Evolutionary conservation across 2,888 invertebrate species (phyloP).

Genomic region (Campoplex nolae): DNA sequence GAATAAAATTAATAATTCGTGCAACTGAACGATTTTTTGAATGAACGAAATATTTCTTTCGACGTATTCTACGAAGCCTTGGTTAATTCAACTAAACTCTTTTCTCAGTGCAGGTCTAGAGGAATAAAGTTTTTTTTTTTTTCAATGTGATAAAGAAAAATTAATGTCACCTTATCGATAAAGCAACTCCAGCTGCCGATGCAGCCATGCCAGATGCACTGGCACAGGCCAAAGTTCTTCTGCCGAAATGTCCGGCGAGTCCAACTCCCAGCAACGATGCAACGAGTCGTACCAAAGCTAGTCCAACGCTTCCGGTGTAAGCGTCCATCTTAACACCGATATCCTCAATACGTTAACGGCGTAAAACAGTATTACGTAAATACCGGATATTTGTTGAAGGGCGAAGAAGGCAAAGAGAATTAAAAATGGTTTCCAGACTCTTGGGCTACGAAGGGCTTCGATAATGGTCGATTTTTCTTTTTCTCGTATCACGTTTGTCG

Average conservation of each 20-base stretch:
- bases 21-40: no score
- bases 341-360: slow-evolving; percentile 90
- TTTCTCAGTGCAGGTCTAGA: no score
- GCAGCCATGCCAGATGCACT: slow-evolving; percentile 89
- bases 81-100: no score
- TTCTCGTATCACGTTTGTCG: slow-evolving; percentile 79
- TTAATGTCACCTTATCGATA: slow-evolving; percentile 82
- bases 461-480: slow-evolving; percentile 72
- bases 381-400: slow-evolving; percentile 90
- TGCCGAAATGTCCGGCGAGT: slow-evolving; percentile 88
- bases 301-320: slow-evolving; percentile 89
- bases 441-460: slow-evolving; percentile 83
- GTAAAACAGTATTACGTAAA: slow-evolving; percentile 90
- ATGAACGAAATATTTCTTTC: no score
- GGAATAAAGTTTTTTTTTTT: not conserved
- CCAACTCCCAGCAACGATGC: slow-evolving; percentile 89
- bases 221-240: slow-evolving; percentile 88
- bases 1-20: no score
- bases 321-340: slow-evolving; percentile 89
- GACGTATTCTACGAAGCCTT: no score
- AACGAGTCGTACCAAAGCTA: slow-evolving; percentile 88
- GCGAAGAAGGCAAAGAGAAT: slow-evolving; percentile 88
- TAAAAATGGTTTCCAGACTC: slow-evolving; percentile 89
- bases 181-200: slow-evolving; percentile 86
- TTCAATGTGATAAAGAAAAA: not conserved